Conservation (phyloP, 2,113 vertebrate genomes). For the Anhinga anhinga region DNA sequence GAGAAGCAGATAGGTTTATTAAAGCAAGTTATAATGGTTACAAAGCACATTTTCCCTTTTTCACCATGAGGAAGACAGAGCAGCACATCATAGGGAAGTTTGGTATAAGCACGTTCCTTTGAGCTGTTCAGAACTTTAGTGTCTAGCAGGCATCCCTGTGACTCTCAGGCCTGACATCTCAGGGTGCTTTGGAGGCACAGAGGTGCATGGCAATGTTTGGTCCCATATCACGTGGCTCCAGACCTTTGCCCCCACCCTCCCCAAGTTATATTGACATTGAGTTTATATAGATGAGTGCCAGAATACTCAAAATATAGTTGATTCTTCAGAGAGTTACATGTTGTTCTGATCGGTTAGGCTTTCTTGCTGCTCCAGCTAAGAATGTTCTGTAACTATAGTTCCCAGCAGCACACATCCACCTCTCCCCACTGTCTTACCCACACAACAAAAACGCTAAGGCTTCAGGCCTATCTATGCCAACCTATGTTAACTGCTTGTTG, state of each 20-base stretch:
- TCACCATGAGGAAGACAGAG: background rate
- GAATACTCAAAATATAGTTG: background rate
- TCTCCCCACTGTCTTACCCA: background rate
- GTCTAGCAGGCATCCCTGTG: background rate
- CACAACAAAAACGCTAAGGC: background rate
- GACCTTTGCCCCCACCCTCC: background rate
- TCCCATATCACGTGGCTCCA: background rate
- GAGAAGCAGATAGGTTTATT: background rate
- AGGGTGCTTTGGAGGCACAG: background rate
- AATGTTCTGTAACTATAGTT: background rate
- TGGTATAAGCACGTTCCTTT: background rate
- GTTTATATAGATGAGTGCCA: background rate
- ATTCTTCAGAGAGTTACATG: background rate
- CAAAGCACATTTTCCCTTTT: background rate
- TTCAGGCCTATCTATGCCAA: background rate
- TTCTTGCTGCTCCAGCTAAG: background rate
- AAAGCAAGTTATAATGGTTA: background rate
- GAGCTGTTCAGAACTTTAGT: background rate
- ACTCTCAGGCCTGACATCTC: background rate
- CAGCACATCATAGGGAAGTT: background rate
- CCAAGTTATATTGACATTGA: background rate
- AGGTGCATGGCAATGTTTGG: background rate
- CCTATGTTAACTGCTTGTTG: background rate
- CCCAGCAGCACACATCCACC: background rate
- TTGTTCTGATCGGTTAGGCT: background rate